phyloP scores from a whole-genome alignment of 2,797 vertebrate genomes.

The Octomys mimax region DNA sequence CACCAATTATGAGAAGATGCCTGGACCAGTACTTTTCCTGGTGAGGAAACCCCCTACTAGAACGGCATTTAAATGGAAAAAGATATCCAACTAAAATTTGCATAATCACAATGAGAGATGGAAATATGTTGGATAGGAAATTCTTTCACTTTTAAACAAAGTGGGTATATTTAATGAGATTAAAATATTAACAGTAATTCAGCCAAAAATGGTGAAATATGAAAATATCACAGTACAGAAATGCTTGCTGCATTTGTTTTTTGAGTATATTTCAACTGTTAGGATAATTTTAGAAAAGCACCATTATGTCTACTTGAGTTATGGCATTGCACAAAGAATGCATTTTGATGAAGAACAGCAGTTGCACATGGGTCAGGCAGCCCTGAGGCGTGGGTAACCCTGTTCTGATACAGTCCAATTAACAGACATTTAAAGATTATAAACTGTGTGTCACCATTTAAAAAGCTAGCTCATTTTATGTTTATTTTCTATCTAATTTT shows the following conservation, averaged over 20 bases:
- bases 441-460: background rate
- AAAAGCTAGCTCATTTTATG: background rate
- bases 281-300: constrained; percentile 20
- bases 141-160: background rate
- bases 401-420: background rate
- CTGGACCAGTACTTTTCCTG: background rate
- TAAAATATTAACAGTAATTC: background rate
- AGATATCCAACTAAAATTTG: background rate
- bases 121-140: background rate
- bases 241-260: background rate
- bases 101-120: background rate
- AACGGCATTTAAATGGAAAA: background rate
- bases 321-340: background rate
- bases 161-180: background rate
- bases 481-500: constrained; percentile 21
- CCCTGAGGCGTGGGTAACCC: background rate
- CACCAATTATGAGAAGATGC: background rate
- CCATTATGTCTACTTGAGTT: background rate
- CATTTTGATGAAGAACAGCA: background rate
- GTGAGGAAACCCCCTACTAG: background rate
- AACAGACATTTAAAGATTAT: background rate
- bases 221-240: constrained; percentile 49
- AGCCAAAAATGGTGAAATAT: background rate
- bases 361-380: background rate
- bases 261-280: background rate